Base-by-base conservation (phyloP, 2,113 vertebrate genomes). In the Pungitius pungitius region DNA sequence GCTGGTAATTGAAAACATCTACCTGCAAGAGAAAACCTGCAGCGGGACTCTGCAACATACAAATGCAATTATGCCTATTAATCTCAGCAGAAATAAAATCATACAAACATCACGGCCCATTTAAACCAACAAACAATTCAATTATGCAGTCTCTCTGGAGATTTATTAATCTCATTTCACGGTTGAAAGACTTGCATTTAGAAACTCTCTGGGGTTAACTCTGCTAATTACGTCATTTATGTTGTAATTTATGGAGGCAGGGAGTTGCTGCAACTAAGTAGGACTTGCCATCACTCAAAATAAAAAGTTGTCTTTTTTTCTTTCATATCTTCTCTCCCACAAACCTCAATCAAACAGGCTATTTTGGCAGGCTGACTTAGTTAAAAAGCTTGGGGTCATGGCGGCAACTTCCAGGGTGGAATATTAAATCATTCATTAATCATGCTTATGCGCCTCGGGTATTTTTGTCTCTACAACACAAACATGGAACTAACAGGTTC, bases 201-300 rank as follows among this genome's bases (percentile, higher is more conserved):
- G 30, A 24, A 59, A 58, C 55, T 76, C 78, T 69, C 61, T 37
- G 68, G 58, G 77, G 59, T 58, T 78, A 74, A 58, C 58, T 26
- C 37, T 27, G 70, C 76, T 83, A 90, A 88, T 89, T 77, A 62
- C 30, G 67, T 84, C 83, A 89, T 87, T 85, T 87, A 90, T 84
- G 72, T 80, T 22, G 60, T 80, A 66, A 68, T 82, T 85, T 87
- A 83, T 65, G 70, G 73, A 72, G 72, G 59, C 35, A 37, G 42
- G 72, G 73, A 73, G 67, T 78, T 75, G 78, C 26, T 12, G 83
- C 69, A 65, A 71, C 26, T 8, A n/a, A 81, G 27, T 39, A 64
- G 60, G 45, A 54, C 42, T 78, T 40, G 39, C 47, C 52, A 88
- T 91, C 74, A 82, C 76, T 88, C 87, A 85, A 64, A 85, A 55